These are phyloP conservation scores for Dicaeum eximium DNA, from an alignment of 2,113 vertebrate genomes.

Conservation along the genomic window DNA sequence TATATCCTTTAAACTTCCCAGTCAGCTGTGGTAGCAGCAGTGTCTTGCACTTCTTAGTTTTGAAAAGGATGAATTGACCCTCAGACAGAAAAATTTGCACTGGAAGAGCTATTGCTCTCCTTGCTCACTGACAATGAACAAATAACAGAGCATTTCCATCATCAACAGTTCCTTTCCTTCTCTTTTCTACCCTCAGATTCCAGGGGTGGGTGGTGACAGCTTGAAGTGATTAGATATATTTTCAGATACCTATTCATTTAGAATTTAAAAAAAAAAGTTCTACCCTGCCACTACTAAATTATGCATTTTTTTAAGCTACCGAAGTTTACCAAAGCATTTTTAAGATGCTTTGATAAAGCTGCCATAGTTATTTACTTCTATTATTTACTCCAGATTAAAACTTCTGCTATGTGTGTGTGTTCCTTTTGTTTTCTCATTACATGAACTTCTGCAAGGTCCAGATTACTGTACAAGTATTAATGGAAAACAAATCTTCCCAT, in stretches of 20 bases:
- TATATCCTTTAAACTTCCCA: not conserved
- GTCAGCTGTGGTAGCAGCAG: not conserved
- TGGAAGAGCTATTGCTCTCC: slow-evolving; percentile 24
- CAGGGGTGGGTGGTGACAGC: slow-evolving; percentile 61
- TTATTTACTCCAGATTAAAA: not conserved
- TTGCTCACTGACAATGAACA: slow-evolving; percentile 35
- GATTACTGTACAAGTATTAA: not conserved
- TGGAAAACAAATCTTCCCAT: not conserved
- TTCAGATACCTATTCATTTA: slow-evolving; percentile 42
- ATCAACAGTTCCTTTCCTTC: slow-evolving; percentile 34
- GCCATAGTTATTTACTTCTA: not conserved
- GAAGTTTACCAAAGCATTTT: too few relatives aligned
- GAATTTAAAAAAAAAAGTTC: not conserved
- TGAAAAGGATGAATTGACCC: not conserved
- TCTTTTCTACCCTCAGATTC: slow-evolving; percentile 41
- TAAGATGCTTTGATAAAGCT: not conserved
- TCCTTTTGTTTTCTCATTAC: not conserved
- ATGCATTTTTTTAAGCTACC: not conserved
- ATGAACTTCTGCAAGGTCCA: not conserved
- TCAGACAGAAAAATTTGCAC: not conserved
- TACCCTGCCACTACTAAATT: not conserved
- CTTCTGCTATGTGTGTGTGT: not conserved
- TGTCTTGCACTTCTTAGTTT: not conserved
- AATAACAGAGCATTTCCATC: slow-evolving; percentile 27
- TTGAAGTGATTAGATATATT: slow-evolving; percentile 30